These are phyloP conservation scores for Xiphorhynchus elegans DNA, from an alignment of 2,113 vertebrate genomes.

Conservation along the genomic window DNA sequence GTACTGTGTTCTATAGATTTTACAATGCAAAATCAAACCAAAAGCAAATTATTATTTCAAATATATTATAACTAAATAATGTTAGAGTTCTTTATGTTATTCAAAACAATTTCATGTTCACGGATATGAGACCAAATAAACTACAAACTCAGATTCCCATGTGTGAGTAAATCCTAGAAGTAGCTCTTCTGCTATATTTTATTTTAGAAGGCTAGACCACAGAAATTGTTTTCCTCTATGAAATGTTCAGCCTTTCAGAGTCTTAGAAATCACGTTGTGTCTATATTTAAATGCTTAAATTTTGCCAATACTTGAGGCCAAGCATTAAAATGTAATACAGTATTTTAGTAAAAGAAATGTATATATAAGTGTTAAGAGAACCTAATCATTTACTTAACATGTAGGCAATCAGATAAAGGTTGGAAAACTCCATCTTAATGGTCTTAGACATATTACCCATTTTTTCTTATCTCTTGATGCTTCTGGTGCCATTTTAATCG, in stretches of 20 bases:
- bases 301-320: background rate
- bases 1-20: background rate
- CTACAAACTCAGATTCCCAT: background rate
- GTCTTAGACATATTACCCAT: background rate
- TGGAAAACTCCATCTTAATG: background rate
- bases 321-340: background rate
- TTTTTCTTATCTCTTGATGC: background rate
- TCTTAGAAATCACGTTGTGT: background rate
- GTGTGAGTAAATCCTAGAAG: background rate
- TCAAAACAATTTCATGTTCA: background rate
- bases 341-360: background rate
- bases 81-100: background rate
- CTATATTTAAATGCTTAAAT: background rate
- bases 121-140: background rate
- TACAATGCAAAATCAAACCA: background rate
- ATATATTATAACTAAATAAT: background rate
- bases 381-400: background rate
- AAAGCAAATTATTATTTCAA: background rate
- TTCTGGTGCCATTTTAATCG: slow-evolving; percentile 43
- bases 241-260: background rate
- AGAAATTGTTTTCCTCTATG: background rate
- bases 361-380: background rate
- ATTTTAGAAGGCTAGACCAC: background rate
- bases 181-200: background rate
- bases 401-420: background rate